phyloP scores from a whole-genome alignment of 35 echinoderm and acorn worm genomes.

The Ptychodera flava region DNA sequence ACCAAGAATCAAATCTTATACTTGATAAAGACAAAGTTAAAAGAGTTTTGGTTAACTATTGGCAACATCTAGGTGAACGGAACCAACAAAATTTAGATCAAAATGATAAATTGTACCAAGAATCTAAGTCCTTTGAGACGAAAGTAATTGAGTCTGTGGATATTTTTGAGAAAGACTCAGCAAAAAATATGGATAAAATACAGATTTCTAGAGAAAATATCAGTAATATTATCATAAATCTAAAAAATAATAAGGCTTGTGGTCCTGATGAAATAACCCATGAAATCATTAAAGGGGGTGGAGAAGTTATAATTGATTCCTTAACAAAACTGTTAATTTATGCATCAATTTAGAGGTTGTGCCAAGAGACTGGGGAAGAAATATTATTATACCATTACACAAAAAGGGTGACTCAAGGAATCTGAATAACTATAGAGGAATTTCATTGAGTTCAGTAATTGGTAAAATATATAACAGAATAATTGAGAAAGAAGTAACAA shows the following conservation, averaged over 20 bases:
- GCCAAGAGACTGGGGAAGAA: slow-evolving; percentile 3
- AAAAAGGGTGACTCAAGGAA: slow-evolving; percentile 5
- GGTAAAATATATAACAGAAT: background rate
- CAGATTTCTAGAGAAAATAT: background rate
- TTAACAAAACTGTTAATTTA: background rate
- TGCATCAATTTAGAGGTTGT: background rate
- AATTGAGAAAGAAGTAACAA: too few relatives aligned
- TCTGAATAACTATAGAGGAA: slow-evolving; percentile 20
- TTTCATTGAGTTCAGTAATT: background rate
- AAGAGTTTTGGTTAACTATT: background rate
- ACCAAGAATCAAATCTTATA: background rate
- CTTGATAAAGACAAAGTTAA: background rate
- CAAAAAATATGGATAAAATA: background rate
- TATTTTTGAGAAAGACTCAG: background rate
- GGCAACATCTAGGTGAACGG: background rate
- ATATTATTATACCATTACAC: slow-evolving; percentile 7
- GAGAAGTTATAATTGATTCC: background rate
- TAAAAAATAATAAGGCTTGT: slow-evolving; percentile 8
- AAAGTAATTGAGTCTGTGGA: background rate
- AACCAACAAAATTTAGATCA: background rate
- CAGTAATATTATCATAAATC: background rate
- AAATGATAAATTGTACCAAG: background rate
- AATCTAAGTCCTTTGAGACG: background rate
- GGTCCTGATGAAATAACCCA: slow-evolving; percentile 3
- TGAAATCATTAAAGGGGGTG: background rate